phyloP scores from a whole-genome alignment of 2,888 invertebrate species.

The Xylota sylvarum region DNA sequence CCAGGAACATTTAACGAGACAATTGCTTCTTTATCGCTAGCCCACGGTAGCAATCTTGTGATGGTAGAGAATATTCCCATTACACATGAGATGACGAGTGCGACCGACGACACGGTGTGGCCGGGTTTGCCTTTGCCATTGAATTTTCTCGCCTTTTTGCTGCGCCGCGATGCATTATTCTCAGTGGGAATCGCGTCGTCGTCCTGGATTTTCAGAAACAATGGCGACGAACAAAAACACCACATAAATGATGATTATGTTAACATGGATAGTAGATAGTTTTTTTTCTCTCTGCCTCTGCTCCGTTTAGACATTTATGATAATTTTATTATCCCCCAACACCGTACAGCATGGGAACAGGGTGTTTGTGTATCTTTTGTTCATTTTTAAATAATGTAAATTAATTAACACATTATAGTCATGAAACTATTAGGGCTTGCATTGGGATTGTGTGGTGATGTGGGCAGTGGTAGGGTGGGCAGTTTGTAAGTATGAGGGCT shows the following conservation, averaged over 20 bases:
- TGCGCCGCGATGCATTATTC: slow-evolving; percentile 2
- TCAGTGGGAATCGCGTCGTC: slow-evolving; percentile 52
- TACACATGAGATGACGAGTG: slow-evolving; percentile 42
- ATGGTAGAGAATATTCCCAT: slow-evolving; percentile 43
- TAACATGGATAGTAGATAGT: slow-evolving; percentile 39
- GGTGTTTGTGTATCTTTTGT: slow-evolving; percentile 35
- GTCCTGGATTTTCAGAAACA: slow-evolving; percentile 58
- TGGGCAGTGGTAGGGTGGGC: not conserved
- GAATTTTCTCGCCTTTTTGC: slow-evolving; percentile 38
- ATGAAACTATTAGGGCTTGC: slow-evolving; percentile 26
- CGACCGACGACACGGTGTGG: no score
- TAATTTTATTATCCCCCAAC: slow-evolving; percentile 58
- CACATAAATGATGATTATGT: slow-evolving; percentile 65
- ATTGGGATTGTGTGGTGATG: not conserved
- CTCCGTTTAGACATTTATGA: slow-evolving; percentile 52
- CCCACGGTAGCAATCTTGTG: slow-evolving; percentile 54
- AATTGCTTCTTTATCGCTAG: slow-evolving; percentile 71
- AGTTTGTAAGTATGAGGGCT: not conserved
- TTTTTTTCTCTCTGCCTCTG: slow-evolving; percentile 10
- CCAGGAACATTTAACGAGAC: slow-evolving; percentile 66
- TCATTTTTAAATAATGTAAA: slow-evolving; percentile 51
- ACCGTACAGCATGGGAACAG: slow-evolving; percentile 48
- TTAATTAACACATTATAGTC: slow-evolving; percentile 57
- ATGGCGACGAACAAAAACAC: slow-evolving; percentile 38
- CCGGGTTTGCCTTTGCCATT: slow-evolving; percentile 41